Conservation (phyloP, 2,888 invertebrate species). For the Tuta absoluta region DNA sequence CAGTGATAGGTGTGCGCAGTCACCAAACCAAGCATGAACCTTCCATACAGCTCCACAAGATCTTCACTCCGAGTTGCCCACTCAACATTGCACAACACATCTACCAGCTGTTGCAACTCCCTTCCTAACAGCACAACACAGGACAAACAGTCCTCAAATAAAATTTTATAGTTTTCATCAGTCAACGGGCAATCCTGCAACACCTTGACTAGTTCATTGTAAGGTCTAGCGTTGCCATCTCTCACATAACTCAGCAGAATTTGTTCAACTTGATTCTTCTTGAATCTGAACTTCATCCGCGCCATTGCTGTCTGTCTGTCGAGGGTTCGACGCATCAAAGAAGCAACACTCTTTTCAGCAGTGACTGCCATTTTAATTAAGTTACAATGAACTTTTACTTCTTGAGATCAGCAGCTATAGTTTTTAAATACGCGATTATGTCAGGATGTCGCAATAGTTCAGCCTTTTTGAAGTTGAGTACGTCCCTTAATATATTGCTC, state of each 20-base stretch:
- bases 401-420: slow-evolving; percentile 67
- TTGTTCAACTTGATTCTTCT: slow-evolving; percentile 69
- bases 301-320: slow-evolving; percentile 65
- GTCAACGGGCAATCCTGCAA: slow-evolving; percentile 66
- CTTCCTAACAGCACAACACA: slow-evolving; percentile 67
- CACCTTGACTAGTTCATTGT: slow-evolving; percentile 72
- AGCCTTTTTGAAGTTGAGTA: slow-evolving; percentile 74
- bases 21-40: slow-evolving; percentile 63
- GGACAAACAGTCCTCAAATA: slow-evolving; percentile 67
- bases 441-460: slow-evolving; percentile 74
- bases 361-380: slow-evolving; percentile 60
- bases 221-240: slow-evolving; percentile 63
- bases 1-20: slow-evolving; percentile 76
- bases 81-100: slow-evolving; percentile 62
- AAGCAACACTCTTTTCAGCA: slow-evolving; percentile 66
- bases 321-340: slow-evolving; percentile 70
- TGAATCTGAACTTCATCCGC: slow-evolving; percentile 67
- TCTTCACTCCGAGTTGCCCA: slow-evolving; percentile 62
- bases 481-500: slow-evolving; percentile 69
- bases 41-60: slow-evolving; percentile 59
- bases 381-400: slow-evolving; percentile 44
- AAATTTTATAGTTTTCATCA: slow-evolving; percentile 67
- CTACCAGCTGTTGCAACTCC: slow-evolving; percentile 65
- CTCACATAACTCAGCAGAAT: slow-evolving; percentile 65
- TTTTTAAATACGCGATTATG: slow-evolving; percentile 67